These are phyloP conservation scores for Cossypha polioptera DNA, from an alignment of 2,797 vertebrate genomes.

Conservation along the genomic window DNA sequence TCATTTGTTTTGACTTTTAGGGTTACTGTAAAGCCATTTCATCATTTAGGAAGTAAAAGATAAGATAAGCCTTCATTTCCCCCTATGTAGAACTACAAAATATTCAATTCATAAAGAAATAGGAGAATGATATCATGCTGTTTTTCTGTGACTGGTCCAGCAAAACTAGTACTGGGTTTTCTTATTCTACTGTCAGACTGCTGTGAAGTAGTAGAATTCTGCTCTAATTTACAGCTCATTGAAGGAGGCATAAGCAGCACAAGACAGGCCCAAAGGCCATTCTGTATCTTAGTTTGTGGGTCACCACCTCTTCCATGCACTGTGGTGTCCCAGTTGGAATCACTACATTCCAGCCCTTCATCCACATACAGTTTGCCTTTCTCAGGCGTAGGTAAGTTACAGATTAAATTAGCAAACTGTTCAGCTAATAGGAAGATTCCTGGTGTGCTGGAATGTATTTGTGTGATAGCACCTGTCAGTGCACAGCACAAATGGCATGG, in stretches of 20 bases:
- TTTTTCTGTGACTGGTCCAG: not conserved
- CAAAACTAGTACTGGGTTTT: not conserved
- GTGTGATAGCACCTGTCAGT: not conserved
- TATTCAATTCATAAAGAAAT: not conserved
- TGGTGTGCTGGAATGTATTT: not conserved
- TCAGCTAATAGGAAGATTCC: not conserved
- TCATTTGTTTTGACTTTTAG: not conserved
- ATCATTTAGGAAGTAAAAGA: not conserved
- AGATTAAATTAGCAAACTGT: not conserved
- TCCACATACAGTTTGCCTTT: not conserved
- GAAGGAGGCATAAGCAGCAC: not conserved
- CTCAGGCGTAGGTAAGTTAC: not conserved
- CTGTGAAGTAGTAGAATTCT: not conserved
- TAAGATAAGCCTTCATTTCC: not conserved
- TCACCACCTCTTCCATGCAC: not conserved
- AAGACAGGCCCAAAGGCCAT: not conserved
- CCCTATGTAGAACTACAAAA: not conserved
- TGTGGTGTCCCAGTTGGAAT: accelerated
- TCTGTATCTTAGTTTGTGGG: accelerated
- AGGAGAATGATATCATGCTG: not conserved
- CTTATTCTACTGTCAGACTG: not conserved
- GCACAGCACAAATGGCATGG: not conserved
- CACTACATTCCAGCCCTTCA: not conserved
- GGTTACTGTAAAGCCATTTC: not conserved
- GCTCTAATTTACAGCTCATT: not conserved